A percentile compares a stretch with the other conserved stretches of the same genome.
Conservation (phyloP, 1,140 invertebrate genomes). For the Diachasma alloeum region DNA sequence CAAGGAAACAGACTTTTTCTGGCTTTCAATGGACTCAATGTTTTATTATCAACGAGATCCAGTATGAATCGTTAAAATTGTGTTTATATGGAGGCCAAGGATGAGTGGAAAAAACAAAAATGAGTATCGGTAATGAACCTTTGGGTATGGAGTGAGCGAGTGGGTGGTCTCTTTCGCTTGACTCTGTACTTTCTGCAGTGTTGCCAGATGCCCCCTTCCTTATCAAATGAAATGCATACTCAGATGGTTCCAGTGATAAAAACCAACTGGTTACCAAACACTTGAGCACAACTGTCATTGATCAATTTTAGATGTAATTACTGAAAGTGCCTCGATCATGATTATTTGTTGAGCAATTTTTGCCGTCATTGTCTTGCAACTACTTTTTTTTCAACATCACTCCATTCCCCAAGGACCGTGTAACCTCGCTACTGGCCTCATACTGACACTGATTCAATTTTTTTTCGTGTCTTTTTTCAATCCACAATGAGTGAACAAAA, state of each 20-base stretch:
- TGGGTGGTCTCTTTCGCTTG: conserved; percentile 24
- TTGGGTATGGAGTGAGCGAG: conserved; percentile 3
- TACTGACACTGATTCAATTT: neutral
- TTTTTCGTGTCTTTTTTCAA: neutral
- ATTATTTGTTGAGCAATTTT: neutral
- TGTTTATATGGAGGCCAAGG: neutral
- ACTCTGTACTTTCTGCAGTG: neutral
- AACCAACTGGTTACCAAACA: conserved; percentile 13
- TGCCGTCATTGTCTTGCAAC: neutral
- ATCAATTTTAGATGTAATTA: neutral
- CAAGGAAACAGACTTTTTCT: neutral
- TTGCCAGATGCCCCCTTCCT: conserved; percentile 14
- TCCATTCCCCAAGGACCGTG: neutral
- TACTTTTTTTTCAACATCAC: neutral
- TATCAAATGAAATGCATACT: conserved; percentile 7
- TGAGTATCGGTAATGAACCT: conserved; percentile 17
- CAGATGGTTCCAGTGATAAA: conserved; percentile 16
- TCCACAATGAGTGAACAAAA: neutral
- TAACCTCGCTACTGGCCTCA: neutral
- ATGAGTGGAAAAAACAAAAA: neutral
- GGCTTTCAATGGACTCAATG: neutral
- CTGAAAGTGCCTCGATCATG: neutral
- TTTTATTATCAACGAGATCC: neutral
- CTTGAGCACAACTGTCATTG: conserved; percentile 5
- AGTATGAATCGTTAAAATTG: too few species aligned